Conservation (phyloP, 2,888 invertebrate species). For the Galerucella nymphaeae region DNA sequence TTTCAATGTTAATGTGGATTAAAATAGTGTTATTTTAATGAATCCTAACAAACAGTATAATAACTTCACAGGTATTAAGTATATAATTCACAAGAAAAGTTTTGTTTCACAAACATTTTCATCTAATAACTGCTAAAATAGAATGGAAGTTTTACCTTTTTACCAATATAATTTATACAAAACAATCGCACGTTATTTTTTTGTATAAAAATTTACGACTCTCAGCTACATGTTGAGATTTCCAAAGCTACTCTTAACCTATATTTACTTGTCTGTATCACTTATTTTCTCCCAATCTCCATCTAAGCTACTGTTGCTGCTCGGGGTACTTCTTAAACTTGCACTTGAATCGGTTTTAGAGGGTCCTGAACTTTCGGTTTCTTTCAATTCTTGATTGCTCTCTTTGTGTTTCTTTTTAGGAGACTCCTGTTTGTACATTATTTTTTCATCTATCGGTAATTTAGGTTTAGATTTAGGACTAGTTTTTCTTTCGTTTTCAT, state of each 20-base stretch:
- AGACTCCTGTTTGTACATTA: conserved; percentile 51
- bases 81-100: background rate
- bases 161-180: conserved; percentile 9
- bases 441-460: conserved; percentile 45
- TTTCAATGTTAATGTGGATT: background rate
- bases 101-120: background rate
- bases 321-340: conserved; percentile 55
- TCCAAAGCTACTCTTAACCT: conserved; percentile 13
- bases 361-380: conserved; percentile 20
- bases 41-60: background rate
- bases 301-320: conserved; percentile 62
- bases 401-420: conserved; percentile 38
- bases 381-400: conserved; percentile 41
- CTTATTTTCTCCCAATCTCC: conserved; percentile 66
- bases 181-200: conserved; percentile 1
- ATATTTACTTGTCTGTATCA: conserved; percentile 45
- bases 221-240: conserved; percentile 28
- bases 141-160: background rate
- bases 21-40: background rate
- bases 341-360: conserved; percentile 54
- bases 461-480: conserved; percentile 44
- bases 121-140: background rate
- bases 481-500: conserved; percentile 71
- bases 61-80: background rate
- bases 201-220: conserved; percentile 4